Conservation (phyloP, 2,888 invertebrate genomes). For the Epirrita christyi region DNA sequence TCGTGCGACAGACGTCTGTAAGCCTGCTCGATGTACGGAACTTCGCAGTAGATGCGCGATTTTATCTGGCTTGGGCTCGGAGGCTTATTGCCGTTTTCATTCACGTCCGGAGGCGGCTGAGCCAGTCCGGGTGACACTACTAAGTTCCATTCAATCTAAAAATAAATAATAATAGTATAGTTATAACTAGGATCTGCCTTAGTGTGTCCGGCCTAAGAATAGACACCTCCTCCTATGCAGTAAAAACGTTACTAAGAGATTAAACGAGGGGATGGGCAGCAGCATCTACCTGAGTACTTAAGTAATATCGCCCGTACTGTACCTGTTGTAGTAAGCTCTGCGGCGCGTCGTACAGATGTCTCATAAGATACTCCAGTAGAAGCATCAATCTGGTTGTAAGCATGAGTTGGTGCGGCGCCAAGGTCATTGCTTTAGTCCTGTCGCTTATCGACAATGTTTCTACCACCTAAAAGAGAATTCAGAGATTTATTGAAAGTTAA, state of each 20-base stretch:
- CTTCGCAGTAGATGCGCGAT: constrained; percentile 77
- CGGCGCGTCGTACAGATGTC: constrained; percentile 97
- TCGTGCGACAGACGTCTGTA: constrained; percentile 77
- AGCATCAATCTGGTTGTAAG: constrained; percentile 93
- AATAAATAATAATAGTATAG: no score
- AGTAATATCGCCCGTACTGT: constrained; percentile 27
- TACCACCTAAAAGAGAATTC: constrained; percentile 60
- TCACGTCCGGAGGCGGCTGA: constrained; percentile 61
- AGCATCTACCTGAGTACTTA: no score
- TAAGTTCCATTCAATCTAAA: constrained; percentile 78
- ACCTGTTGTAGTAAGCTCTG: constrained; percentile 94
- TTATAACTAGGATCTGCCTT: no score
- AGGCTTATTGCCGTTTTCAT: constrained; percentile 56
- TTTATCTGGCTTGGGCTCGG: constrained; percentile 64
- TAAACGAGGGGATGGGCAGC: no score
- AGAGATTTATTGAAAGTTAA: no score
- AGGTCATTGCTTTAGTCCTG: constrained; percentile 64
- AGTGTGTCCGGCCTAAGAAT: no score
- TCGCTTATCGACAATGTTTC: constrained; percentile 74
- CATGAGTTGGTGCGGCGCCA: constrained; percentile 88
- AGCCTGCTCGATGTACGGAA: constrained; percentile 73
- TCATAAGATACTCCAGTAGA: constrained; percentile 96
- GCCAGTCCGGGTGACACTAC: constrained; percentile 76
- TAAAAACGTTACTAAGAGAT: no score
- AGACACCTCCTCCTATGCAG: no score